Conservation (phyloP, 2,888 invertebrate species). For the Ceraclea dissimilis region DNA sequence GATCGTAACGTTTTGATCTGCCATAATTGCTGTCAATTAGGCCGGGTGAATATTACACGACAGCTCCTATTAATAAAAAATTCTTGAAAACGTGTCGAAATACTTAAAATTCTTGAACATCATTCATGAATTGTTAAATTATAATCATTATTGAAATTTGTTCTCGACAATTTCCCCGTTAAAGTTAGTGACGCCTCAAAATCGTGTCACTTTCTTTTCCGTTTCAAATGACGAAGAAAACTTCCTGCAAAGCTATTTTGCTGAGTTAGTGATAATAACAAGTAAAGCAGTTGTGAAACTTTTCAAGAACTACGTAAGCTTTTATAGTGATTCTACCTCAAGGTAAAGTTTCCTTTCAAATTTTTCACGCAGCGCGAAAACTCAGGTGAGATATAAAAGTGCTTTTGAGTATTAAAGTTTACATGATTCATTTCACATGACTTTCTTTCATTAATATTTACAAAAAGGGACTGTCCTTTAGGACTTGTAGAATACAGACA, state of each 20-base stretch:
- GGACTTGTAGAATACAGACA: too few species aligned
- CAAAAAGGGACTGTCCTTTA: neutral
- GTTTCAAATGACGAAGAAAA: slow-evolving; percentile 18
- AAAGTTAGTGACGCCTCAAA: too few species aligned
- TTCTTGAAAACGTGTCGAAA: too few species aligned
- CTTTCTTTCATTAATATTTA: neutral
- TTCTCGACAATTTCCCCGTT: too few species aligned
- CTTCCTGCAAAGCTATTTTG: slow-evolving; percentile 18
- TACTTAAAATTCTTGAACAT: too few species aligned
- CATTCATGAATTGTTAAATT: too few species aligned
- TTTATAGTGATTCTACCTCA: slow-evolving; percentile 21
- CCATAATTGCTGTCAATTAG: too few species aligned
- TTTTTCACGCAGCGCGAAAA: slow-evolving; percentile 19
- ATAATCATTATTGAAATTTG: too few species aligned
- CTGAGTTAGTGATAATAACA: slow-evolving; percentile 24
- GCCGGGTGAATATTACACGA: too few species aligned
- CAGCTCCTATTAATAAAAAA: too few species aligned
- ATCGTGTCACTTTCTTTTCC: slow-evolving; percentile 7
- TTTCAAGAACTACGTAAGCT: slow-evolving; percentile 24
- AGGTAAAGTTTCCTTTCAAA: slow-evolving; percentile 21
- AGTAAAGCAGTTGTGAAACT: slow-evolving; percentile 23
- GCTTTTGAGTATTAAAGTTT: slow-evolving; percentile 5
- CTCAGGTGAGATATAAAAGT: slow-evolving; percentile 18
- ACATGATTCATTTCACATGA: neutral
- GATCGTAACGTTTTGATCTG: too few species aligned